Base-by-base conservation (phyloP, 2,888 invertebrate genomes). In the Liodrosophila aerea region DNA sequence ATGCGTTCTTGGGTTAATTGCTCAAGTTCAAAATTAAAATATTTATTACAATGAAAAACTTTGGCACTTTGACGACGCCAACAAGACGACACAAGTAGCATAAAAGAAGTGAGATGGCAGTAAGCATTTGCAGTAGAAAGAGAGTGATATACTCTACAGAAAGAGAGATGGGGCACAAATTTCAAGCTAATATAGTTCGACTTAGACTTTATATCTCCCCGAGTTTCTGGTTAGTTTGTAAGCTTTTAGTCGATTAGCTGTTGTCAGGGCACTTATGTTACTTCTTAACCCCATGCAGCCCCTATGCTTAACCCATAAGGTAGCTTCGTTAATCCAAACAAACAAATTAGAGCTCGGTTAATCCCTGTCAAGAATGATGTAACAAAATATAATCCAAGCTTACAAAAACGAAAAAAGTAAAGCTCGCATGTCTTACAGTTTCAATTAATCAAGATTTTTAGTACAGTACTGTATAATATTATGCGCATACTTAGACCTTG, bases 41-140 rank as follows among this genome's bases (percentile, higher is more conserved):
- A 80, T 80, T 80, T 80, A 80, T 80, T 85, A 80, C 78, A 80
- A 82, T 80, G 83, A 72, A 80, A 80, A 80, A 80, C 78, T 80
- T 86, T 85, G 76, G 85, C 82, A 84, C 77, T 86, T 84, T 86
- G 77, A 62, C 73, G 86, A 73, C 86, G 85, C 82, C 80, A 85
- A 40, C 63, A 73, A 76, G 69, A 74, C 85, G 76, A 76, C 73
- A 63, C 66, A 67, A 60, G 43, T 18, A 15, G 5, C 9, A 51
- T 46, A 63, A 63, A 47, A 52, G 16, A 4, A 39, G 7, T 9
- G 39, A 18, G 52, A 59, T 64, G 37, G 44, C 45, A 22, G 5
- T 22, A 22, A 33, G 60, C 22, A 69, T 59, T 54, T 67, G 62
- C 63, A 68, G 44, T 2, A 22, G 22, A 22, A 22, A 22, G 22